Base-by-base conservation (phyloP, 2,797 vertebrate species). In the Pseudochromis fuscus region DNA sequence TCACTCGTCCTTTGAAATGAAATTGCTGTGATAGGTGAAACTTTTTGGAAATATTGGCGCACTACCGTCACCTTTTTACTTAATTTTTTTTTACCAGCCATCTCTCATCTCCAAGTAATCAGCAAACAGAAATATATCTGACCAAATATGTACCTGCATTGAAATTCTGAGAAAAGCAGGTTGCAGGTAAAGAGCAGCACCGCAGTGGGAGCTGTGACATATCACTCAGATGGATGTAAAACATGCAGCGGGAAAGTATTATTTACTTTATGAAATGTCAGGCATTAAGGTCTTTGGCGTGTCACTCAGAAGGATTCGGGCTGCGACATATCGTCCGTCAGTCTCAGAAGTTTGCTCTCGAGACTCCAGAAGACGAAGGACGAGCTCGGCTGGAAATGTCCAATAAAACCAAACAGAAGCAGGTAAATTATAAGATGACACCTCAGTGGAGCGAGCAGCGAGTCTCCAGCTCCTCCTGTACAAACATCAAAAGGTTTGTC, bases 221-320 rank as follows among this genome's bases (percentile, higher is more conserved):
- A 85, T 84, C 53, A 59, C 83, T 80, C 55, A 49, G 64, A 86
- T 67, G 52, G 58, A 81, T 83, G 80, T 77, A 72, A 49, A 61
- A 48, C 83, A 84, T 82, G 63, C 63, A 67, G n/a, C 3, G 30
- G 66, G 75, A 73, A 62, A 37, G 30, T 28, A 56, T 66, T 86
- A 79, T 92, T 91, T 90, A 88, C 89, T 86, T 88, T 77, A 78
- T 56, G 62, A 92, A 90, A 91, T 91, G 90, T 90, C 91, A 91
- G 77, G 57, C 66, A 81, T 85, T 79, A 87, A 81, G 73, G 63
- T 55, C 75, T 72, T 75, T 77, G 55, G 64, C 48, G 53, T 65
- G 72, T 73, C 77, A 74, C 69, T 86, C 72, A 71, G 62, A 61
- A 38, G 31, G 69, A 73, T 81, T 64, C 33, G 5, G 45, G 49